A percentile compares a stretch with the other conserved stretches of the same genome.
Evolutionary conservation across 2,797 vertebrate species (phyloP).

Genomic region (Chelon auratus): DNA sequence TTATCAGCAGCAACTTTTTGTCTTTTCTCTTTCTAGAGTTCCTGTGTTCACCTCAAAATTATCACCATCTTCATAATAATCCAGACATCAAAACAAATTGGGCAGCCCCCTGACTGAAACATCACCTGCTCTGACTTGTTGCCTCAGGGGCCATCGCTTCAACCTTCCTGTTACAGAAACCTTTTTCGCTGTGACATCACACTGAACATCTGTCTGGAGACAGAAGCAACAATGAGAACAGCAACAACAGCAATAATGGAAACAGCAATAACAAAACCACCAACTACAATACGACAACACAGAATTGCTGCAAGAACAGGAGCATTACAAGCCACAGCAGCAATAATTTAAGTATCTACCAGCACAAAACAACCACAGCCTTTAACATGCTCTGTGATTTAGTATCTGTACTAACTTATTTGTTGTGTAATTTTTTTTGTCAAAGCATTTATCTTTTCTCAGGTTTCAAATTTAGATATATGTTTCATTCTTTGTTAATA

Average conservation of each 20-base stretch:
- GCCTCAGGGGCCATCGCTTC: slow-evolving; percentile 6
- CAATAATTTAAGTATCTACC: slow-evolving; percentile 19
- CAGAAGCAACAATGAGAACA: not conserved
- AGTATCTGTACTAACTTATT: slow-evolving; percentile 18
- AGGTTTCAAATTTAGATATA: slow-evolving; percentile 2
- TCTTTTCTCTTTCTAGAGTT: slow-evolving; percentile 33
- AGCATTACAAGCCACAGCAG: slow-evolving; percentile 33
- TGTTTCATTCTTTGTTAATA: slow-evolving; percentile 20
- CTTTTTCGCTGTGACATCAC: slow-evolving; percentile 9
- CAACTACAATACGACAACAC: slow-evolving; percentile 8
- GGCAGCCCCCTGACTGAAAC: slow-evolving; percentile 21
- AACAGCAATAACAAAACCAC: slow-evolving; percentile 15
- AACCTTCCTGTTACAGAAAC: slow-evolving; percentile 15
- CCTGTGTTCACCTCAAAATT: slow-evolving; percentile 61
- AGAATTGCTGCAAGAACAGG: not conserved
- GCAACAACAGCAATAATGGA: slow-evolving; percentile 25
- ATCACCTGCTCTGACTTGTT: not conserved
- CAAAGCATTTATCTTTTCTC: slow-evolving; percentile 26
- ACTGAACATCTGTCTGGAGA: slow-evolving; percentile 14
- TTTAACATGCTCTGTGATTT: slow-evolving; percentile 36
- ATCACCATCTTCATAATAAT: slow-evolving; percentile 42
- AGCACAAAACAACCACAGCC: slow-evolving; percentile 40
- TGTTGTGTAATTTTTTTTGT: not conserved
- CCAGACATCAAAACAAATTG: slow-evolving; percentile 37
- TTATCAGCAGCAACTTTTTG: not conserved